Base-by-base conservation (phyloP, 2,888 invertebrate genomes). In the Gnatocerus cornutus region DNA sequence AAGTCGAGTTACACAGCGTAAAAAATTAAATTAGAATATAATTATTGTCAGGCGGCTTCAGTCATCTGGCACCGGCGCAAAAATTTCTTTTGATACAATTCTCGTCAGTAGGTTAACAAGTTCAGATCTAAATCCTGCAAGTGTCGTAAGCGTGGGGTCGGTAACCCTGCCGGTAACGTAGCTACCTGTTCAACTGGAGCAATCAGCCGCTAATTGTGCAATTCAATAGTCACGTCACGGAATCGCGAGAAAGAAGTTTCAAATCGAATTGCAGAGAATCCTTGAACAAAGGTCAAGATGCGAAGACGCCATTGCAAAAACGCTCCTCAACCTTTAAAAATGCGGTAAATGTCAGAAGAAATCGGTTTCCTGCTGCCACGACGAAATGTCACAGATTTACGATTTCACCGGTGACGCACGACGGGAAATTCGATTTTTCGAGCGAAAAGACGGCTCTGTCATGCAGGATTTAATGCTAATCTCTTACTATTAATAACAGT, bases 131-230 rank as follows among this genome's bases (percentile, higher is more conserved):
- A 48, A 45, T 16, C 33, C 41, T 37, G 30, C 46, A 29, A 46
- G 48, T 68, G 68, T 71, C 58, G 68, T 67, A 70, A 71, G 33
- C 30, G 39, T 46, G 62, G 72, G 75, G 74, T 75, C 76, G 75
- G 65, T 76, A 76, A 77, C 77, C 77, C 71, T 62, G 73, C 55
- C 63, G 72, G 66, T 72, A 72, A 75, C 71, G 72, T 73, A 77
- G 74, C 73, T 76, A 74, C 72, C 72, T 72, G 75, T 69, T 73
- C 73, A 77, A 75, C 75, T 76, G 69, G 74, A 76, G 76, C 76
- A 76, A 76, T 77, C 77, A 74, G 72, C 73, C 75, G 73, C 76
- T 76, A 77, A 77, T 77, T 77, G 76, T 73, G 77, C 76, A 75
- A 77, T 76, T 77, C 73, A 74, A 77, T 66, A 71, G 73, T 72